Percentiles rank a stretch among this genome's conserved stretches.
These are phyloP conservation scores for Brachionus sp. DNA, from an alignment of 1,140 invertebrate genomes.

Conservation along the genomic window DNA sequence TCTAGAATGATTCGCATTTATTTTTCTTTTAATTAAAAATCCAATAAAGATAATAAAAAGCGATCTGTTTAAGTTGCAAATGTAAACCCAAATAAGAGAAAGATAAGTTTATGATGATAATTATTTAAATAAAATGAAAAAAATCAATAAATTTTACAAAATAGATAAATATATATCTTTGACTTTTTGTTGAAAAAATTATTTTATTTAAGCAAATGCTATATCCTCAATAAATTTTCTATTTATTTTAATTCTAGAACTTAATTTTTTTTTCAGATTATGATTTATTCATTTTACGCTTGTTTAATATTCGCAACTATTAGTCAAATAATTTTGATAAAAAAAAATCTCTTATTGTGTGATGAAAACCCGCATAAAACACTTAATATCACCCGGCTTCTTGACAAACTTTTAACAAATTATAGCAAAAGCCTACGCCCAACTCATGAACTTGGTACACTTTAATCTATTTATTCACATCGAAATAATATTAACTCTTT, in stretches of 20 bases:
- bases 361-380: neutral
- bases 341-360: neutral
- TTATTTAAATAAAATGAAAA: slow-evolving; percentile 6
- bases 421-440: slow-evolving; percentile 37
- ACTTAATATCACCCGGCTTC: slow-evolving; percentile 16
- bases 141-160: neutral
- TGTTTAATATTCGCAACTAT: neutral
- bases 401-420: slow-evolving; percentile 42
- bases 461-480: neutral
- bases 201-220: neutral
- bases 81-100: neutral
- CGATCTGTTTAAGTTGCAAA: neutral
- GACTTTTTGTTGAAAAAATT: neutral
- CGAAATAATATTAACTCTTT: neutral
- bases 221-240: neutral
- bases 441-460: slow-evolving; percentile 3
- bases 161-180: neutral
- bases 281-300: neutral
- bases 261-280: neutral
- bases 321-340: neutral
- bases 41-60: neutral
- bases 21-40: neutral
- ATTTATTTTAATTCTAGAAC: neutral
- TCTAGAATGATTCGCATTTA: neutral
- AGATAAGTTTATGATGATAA: slow-evolving; percentile 17